Conservation (phyloP, 2,797 vertebrate genomes). For the Cyprinodon diabolis region DNA sequence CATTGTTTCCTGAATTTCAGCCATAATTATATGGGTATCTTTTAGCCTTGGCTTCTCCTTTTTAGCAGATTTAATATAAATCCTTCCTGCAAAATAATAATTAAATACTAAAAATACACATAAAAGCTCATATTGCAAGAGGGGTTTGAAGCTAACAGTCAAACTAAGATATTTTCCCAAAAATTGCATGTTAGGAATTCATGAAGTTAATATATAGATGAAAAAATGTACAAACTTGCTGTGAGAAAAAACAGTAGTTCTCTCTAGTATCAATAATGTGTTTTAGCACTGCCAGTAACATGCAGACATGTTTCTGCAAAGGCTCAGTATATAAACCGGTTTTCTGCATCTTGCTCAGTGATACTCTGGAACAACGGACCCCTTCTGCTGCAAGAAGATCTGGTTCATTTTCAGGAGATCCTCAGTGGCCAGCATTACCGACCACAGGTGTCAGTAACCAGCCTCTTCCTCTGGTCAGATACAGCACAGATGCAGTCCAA, state of each 20-base stretch:
- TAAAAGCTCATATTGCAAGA: too few relatives aligned
- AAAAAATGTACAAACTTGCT: neutral
- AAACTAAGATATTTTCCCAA: neutral
- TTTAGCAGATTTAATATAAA: too few relatives aligned
- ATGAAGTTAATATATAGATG: too few relatives aligned
- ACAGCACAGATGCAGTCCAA: constrained; percentile 69
- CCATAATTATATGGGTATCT: too few relatives aligned
- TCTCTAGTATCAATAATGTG: neutral
- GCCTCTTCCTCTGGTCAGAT: constrained; percentile 76
- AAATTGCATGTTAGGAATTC: too few relatives aligned
- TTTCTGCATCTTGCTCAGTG: constrained; percentile 4
- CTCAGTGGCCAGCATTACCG: neutral
- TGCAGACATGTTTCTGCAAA: neutral
- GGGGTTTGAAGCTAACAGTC: neutral
- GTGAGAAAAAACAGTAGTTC: neutral
- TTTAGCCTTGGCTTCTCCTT: too few relatives aligned
- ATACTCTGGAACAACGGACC: constrained; percentile 22
- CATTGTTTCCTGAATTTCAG: too few relatives aligned
- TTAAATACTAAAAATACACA: too few relatives aligned
- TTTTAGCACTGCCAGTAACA: neutral
- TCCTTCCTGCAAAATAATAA: too few relatives aligned
- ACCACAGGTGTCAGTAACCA: neutral
- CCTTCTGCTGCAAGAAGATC: constrained; percentile 21
- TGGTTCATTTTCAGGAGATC: constrained; percentile 20
- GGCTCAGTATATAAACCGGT: constrained; percentile 12